Base-by-base conservation (phyloP, 2,797 vertebrate species). In the Gallinago stenura region DNA sequence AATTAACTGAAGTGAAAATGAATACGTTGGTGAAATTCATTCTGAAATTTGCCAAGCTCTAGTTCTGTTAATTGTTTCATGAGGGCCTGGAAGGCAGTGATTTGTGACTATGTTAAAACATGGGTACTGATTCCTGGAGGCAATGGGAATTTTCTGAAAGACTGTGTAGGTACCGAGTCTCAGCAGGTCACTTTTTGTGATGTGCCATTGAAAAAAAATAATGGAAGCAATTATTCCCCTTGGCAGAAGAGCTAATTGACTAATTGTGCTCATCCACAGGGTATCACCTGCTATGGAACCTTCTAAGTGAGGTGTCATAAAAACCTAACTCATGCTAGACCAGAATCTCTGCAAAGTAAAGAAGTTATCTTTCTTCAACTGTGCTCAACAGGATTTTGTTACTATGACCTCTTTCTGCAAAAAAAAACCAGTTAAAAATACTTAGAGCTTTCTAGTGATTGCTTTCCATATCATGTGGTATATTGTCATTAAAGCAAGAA, bases 191-290 rank as follows among this genome's bases (percentile, higher is more conserved):
- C 30, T 10, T 69, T 61, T 77, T 26, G 39, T 78, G 57, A 70
- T 30, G 10, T 70, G 53, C 12, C 24, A 39, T 3, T 73, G 61
- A 46, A 39, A 37, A 72, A 72, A 50, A 50, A 24, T 16, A 53
- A 43, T 0, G 1, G 46, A 73, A 57, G 28, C 22, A 61, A 15
- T 75, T 89, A 16, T 25, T 62, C 5, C 60, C 5, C 17, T 72
- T 77, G 26, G 11, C 58, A 35, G 82, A 71, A 84, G 62, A 72
- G 35, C 0, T 73, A 22, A 53, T 10, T 80, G 54, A 48, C 24
- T 76, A 48, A 25, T 39, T 37, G 5, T 58, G 56, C 26, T 94
- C 15, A 16, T 65, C 25, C 0, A 0, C n/a, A 43, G 50, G 9
- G 6, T 81, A 9, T 78, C 41, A 66, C 21, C 69, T 73, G 30